Percentiles rank a stretch among this genome's conserved stretches.
These are phyloP conservation scores for Bruchidius siliquastri DNA, from an alignment of 2,888 invertebrate genomes.

Conservation along the genomic window DNA sequence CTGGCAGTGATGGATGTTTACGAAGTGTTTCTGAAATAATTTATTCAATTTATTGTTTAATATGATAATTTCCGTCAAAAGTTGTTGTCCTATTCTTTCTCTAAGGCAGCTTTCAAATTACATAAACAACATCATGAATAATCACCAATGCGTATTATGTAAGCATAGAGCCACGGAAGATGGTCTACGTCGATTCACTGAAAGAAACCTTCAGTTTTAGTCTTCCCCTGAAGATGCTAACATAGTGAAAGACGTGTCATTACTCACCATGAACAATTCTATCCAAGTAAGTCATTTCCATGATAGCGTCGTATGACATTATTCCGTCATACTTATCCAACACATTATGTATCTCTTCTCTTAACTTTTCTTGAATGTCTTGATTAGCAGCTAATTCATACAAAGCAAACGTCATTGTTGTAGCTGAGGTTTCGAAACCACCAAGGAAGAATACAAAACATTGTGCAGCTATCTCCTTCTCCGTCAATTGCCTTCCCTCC, in stretches of 20 bases:
- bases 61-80: no score
- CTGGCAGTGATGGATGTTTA: slow-evolving; percentile 36
- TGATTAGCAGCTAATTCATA: slow-evolving; percentile 23
- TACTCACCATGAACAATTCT: slow-evolving; percentile 22
- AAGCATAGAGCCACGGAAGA: no score
- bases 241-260: no score
- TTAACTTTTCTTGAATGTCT: slow-evolving; percentile 25
- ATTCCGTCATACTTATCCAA: slow-evolving; percentile 16
- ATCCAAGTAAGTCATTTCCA: slow-evolving; percentile 26
- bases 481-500: slow-evolving; percentile 1
- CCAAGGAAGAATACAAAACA: slow-evolving; percentile 27
- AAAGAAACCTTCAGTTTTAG: no score
- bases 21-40: slow-evolving; percentile 41
- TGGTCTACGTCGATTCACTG: no score
- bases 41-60: no score
- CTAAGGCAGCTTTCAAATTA: no score
- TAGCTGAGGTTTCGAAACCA: slow-evolving; percentile 29
- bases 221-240: no score
- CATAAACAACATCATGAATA: no score
- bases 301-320: slow-evolving; percentile 23
- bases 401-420: slow-evolving; percentile 27
- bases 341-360: slow-evolving; percentile 19
- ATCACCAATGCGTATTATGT: no score
- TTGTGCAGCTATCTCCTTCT: slow-evolving; percentile 25
- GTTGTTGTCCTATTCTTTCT: no score